Evolutionary conservation across 2,888 invertebrate species (phyloP).

Genomic region (Platycheirus rosarum): DNA sequence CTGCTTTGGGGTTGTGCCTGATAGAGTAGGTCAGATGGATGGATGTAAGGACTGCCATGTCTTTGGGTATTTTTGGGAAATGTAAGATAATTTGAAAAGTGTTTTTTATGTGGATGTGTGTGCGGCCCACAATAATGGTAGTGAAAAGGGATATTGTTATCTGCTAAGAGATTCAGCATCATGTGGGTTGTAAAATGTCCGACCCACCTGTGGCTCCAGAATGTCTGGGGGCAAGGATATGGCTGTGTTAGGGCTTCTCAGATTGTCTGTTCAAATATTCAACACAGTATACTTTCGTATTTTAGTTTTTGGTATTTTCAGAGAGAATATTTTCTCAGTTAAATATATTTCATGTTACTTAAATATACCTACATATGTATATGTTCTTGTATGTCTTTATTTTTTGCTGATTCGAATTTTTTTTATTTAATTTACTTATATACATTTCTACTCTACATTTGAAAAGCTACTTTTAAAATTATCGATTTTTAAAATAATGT

Average conservation of each 20-base stretch:
- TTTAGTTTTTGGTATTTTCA: neutral
- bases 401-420: neutral
- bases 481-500: too few species aligned
- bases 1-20: conserved; percentile 19
- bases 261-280: conserved; percentile 37
- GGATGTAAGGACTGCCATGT: neutral
- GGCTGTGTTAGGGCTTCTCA: conserved; percentile 35
- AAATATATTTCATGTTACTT: too few species aligned
- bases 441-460: neutral
- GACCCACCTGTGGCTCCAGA: conserved; percentile 64
- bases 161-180: conserved; percentile 26
- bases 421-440: neutral
- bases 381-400: neutral
- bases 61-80: conserved; percentile 19
- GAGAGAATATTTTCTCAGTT: neutral
- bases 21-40: conserved; percentile 2
- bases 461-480: neutral
- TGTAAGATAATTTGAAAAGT: conserved; percentile 43
- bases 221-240: conserved; percentile 39
- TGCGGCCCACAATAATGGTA: conserved; percentile 26
- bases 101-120: conserved; percentile 29
- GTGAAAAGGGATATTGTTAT: conserved; percentile 40
- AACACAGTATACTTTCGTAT: neutral
- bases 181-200: conserved; percentile 42
- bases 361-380: neutral